A percentile compares a stretch with the other conserved stretches of the same genome.
phyloP scores from a whole-genome alignment of 2,113 vertebrate species.

The Nothocercus nigrocapillus region DNA sequence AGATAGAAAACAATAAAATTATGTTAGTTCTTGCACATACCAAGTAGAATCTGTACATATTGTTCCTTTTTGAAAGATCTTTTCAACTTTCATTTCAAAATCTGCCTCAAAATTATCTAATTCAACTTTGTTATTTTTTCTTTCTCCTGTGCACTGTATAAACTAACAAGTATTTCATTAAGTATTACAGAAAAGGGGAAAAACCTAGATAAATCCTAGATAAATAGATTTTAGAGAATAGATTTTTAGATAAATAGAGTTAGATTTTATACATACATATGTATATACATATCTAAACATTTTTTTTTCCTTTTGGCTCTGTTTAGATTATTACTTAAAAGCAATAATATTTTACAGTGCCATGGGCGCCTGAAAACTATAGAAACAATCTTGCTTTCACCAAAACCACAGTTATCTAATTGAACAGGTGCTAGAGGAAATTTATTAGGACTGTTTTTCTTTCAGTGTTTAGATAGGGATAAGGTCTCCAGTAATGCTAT shows the following conservation, averaged over 20 bases:
- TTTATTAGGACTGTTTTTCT: slow-evolving; percentile 27
- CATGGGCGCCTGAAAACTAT: slow-evolving; percentile 3
- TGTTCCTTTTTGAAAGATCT: background rate
- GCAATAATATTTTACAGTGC: background rate
- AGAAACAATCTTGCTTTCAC: background rate
- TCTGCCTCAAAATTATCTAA: background rate
- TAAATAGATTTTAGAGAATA: no score
- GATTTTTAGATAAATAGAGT: no score
- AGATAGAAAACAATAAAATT: background rate
- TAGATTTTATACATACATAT: no score
- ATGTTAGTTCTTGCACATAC: background rate
- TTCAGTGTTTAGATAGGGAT: background rate
- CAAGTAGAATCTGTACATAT: background rate
- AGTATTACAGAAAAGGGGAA: background rate
- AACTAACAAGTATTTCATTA: background rate
- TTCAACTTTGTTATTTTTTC: background rate
- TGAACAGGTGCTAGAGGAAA: slow-evolving; percentile 43
- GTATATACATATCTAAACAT: no score
- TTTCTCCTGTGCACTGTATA: background rate
- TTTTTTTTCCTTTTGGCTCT: background rate
- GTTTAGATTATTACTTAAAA: background rate
- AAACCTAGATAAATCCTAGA: background rate
- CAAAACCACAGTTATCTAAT: slow-evolving; percentile 41
- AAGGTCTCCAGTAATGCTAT: background rate
- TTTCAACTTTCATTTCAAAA: background rate